A percentile compares a stretch with the other conserved stretches of the same genome.
These are phyloP conservation scores for Petaurus breviceps DNA, from an alignment of 2,113 vertebrate species.

Conservation along the genomic window DNA sequence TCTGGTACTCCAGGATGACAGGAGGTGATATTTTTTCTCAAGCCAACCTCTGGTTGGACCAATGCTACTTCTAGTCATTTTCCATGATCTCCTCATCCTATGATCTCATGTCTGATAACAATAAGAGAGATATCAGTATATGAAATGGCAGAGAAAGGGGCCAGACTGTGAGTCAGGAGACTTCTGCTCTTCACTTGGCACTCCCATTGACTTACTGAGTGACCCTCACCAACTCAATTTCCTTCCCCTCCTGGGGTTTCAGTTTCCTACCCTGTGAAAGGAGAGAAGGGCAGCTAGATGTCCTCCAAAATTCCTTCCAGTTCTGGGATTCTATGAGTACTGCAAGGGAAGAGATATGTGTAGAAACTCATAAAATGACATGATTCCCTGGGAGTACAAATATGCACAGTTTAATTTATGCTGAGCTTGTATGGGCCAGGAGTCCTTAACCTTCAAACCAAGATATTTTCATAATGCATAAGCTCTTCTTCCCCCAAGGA, in stretches of 20 bases:
- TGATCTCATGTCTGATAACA: neutral
- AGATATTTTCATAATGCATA: slow-evolving; percentile 34
- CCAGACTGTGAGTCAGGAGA: neutral
- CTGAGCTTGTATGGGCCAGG: neutral
- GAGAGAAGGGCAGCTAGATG: neutral
- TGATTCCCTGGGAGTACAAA: slow-evolving; percentile 5
- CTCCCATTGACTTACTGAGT: neutral
- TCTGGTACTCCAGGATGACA: neutral
- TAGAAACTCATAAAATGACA: slow-evolving; percentile 4
- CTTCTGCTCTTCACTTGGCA: neutral
- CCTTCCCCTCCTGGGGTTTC: neutral
- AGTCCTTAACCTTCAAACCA: slow-evolving; percentile 25
- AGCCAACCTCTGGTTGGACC: neutral
- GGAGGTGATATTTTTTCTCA: neutral
- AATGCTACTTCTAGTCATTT: neutral
- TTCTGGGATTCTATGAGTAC: neutral
- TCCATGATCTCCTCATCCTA: neutral
- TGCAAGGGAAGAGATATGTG: neutral
- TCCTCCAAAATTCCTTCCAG: neutral
- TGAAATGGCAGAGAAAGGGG: neutral
- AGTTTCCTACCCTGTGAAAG: neutral
- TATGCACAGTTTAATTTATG: neutral
- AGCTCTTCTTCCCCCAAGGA: slow-evolving; percentile 12
- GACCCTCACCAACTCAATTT: neutral
- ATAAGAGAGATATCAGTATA: neutral